A percentile compares a stretch with the other conserved stretches of the same genome.
phyloP scores from a whole-genome alignment of 2,888 invertebrate genomes.

The Dryocosmus kuriphilus region DNA sequence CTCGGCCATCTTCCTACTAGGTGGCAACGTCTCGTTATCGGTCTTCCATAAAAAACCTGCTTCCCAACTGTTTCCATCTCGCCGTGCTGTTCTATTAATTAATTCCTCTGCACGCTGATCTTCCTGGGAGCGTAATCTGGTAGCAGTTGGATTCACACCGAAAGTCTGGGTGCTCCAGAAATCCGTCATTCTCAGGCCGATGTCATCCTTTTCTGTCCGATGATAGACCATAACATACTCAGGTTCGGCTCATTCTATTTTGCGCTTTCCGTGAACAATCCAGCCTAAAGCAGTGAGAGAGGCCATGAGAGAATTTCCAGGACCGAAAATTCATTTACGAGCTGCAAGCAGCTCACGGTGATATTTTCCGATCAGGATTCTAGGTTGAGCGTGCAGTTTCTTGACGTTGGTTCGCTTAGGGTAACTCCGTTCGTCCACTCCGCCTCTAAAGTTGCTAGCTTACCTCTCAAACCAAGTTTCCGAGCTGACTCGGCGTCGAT shows the following conservation, averaged over 20 bases:
- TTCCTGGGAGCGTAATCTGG: not conserved
- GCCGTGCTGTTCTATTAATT: not conserved
- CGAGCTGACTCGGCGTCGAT: not conserved
- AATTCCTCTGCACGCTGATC: not conserved
- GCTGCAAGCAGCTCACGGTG: not conserved
- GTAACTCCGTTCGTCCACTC: no score
- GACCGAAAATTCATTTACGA: no score
- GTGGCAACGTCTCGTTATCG: no score
- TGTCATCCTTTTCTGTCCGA: not conserved
- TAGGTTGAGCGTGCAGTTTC: not conserved
- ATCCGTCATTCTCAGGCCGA: not conserved
- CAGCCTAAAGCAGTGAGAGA: no score
- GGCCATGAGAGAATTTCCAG: no score
- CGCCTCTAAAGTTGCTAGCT: no score
- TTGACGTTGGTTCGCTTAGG: no score
- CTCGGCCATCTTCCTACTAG: no score
- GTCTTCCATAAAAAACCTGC: no score
- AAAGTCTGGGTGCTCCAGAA: not conserved
- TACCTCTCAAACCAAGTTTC: no score
- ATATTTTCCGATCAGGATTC: not conserved
- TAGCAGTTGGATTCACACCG: not conserved
- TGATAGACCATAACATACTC: not conserved
- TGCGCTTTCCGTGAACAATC: no score
- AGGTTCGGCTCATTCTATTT: not conserved
- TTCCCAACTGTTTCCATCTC: no score